Base-by-base conservation (phyloP, 2,888 invertebrate species). In the Eurytoma californica region DNA sequence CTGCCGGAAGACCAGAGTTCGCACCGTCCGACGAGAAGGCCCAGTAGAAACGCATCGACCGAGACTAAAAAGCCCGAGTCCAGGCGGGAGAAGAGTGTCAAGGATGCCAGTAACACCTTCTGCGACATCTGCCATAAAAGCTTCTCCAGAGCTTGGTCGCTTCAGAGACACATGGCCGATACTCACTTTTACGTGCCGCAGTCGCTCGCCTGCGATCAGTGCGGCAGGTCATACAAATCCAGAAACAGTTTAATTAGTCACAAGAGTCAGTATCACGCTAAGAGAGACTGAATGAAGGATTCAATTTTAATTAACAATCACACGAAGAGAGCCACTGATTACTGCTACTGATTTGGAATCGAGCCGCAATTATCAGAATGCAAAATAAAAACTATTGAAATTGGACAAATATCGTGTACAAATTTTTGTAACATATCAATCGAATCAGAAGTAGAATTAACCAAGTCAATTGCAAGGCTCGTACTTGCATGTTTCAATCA, bases 61-160 rank as follows among this genome's bases (percentile, higher is more conserved):
- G n/a, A 51, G 20, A 13, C 28, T 28, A 30, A 14, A 7, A n/a
- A 3, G 3, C 30, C 3, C 14, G n/a, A 3, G 3, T 7, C 13
- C 51, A 77, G 55, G 14, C 3, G 1, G 20, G 30, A 68, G 18
- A 61, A n/a, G 3, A 30, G 4, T 7, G 57, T 16, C 7, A 49
- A 39, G 24, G 39, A 13, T 0, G 28, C 82, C 53, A 79, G 72
- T 55, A 85, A 83, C 39, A 87, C 87, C 63, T 91, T 88, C 83
- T 91, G 91, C 84, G 88, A 88, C 82, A 89, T 91, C 82, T 92
- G 91, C 83, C 87, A 88, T 81, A 91, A 92, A 86, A 90, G 89
- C 76, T 92, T 92, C 85, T 91, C 92, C 20, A 88, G 91, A 63
- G 90, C 90, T 39, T 91, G 91, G 91, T 92, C 91, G 60, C 87